phyloP scores from a whole-genome alignment of 2,113 vertebrate species.

The Bettongia penicillata region DNA sequence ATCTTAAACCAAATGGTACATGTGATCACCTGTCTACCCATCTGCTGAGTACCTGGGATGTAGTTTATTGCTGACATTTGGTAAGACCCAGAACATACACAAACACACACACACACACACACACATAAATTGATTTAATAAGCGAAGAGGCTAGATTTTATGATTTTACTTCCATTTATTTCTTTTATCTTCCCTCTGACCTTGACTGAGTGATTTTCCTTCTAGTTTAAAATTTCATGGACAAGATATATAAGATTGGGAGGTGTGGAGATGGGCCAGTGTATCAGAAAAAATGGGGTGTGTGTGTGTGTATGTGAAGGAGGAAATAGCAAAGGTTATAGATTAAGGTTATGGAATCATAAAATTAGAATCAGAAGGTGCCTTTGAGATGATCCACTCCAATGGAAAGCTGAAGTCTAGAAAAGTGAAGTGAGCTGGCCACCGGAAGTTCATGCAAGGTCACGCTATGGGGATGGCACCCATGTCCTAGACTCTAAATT shows the following conservation, averaged over 20 bases:
- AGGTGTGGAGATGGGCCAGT: too few relatives aligned
- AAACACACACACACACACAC: background rate
- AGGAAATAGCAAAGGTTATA: background rate
- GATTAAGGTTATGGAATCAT: background rate
- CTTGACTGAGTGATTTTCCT: rapidly evolving
- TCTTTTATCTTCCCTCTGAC: constrained; percentile 24
- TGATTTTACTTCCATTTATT: constrained; percentile 27
- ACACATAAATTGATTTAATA: background rate
- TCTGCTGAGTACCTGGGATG: background rate
- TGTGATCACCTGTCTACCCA: background rate
- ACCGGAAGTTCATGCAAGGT: background rate
- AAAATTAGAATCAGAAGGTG: background rate
- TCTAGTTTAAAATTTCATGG: background rate
- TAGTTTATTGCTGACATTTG: constrained; percentile 9
- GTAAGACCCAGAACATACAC: constrained; percentile 29
- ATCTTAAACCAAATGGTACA: background rate
- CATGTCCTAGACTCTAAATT: background rate
- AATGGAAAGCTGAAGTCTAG: background rate
- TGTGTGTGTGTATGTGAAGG: background rate
- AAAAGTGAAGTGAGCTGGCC: background rate
- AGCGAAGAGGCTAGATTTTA: constrained; percentile 20
- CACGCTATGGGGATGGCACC: background rate
- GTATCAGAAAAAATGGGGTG: background rate
- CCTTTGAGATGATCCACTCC: background rate
- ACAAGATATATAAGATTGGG: background rate